These are phyloP conservation scores for Spodoptera littoralis DNA, from an alignment of 2,888 invertebrate species.

Conservation along the genomic window DNA sequence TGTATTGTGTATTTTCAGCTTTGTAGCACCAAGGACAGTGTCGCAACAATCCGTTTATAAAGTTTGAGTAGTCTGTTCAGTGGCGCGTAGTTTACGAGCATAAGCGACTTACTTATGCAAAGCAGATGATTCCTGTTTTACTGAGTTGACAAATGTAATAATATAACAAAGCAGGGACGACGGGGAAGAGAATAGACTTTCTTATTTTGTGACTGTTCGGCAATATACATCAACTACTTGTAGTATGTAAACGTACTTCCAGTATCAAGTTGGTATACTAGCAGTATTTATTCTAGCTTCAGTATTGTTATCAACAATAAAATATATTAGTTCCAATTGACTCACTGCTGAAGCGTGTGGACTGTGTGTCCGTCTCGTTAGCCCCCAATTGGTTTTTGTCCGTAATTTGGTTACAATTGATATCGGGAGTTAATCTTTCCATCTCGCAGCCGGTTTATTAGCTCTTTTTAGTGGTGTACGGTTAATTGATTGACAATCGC, in stretches of 20 bases:
- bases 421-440: slow-evolving; percentile 53
- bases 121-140: slow-evolving; percentile 48
- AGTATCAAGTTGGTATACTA: too few relatives aligned
- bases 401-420: slow-evolving; percentile 53
- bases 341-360: slow-evolving; percentile 21
- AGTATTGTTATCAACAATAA: too few relatives aligned
- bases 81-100: slow-evolving; percentile 40
- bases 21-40: slow-evolving; percentile 24
- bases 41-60: slow-evolving; percentile 44
- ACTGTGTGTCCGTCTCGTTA: slow-evolving; percentile 50
- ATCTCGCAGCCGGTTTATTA: slow-evolving; percentile 48
- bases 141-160: slow-evolving; percentile 47
- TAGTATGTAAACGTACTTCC: too few relatives aligned
- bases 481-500: slow-evolving; percentile 56
- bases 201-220: too few relatives aligned
- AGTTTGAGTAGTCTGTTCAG: slow-evolving; percentile 40
- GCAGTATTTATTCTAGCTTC: too few relatives aligned
- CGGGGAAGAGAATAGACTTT: too few relatives aligned
- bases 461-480: slow-evolving; percentile 42
- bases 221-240: too few relatives aligned
- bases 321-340: not conserved
- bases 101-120: slow-evolving; percentile 57
- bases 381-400: slow-evolving; percentile 56
- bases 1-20: not conserved
- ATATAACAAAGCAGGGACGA: slow-evolving; percentile 23